These are phyloP conservation scores for Tolypeutes matacus DNA, from an alignment of 2,797 vertebrate genomes.

Conservation along the genomic window DNA sequence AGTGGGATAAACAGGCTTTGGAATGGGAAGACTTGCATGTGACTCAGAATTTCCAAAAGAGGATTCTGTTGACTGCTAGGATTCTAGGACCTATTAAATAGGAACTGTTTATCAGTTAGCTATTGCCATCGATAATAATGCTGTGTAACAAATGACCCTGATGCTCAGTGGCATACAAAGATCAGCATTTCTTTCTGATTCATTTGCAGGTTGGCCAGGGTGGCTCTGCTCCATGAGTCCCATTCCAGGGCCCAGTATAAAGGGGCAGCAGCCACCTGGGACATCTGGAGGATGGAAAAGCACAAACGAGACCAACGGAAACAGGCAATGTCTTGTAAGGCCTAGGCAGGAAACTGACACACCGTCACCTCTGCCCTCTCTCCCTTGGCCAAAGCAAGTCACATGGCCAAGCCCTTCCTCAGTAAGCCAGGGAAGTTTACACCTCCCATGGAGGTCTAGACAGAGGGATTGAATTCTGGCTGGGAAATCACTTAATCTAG, in stretches of 20 bases:
- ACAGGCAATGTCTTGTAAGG: not conserved
- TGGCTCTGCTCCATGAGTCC: not conserved
- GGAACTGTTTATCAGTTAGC: not conserved
- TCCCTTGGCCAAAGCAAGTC: not conserved
- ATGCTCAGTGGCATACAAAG: not conserved
- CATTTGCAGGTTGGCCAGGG: not conserved
- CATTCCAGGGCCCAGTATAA: not conserved
- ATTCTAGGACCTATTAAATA: not conserved
- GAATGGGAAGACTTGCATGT: not conserved
- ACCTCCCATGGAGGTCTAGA: not conserved
- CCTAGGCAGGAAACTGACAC: not conserved
- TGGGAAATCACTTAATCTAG: not conserved
- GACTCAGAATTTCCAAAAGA: conserved; percentile 31
- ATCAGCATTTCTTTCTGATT: conserved; percentile 35
- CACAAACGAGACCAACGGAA: not conserved
- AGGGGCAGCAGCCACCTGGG: not conserved
- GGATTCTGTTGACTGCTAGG: not conserved
- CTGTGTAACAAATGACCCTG: conserved; percentile 32
- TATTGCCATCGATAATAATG: not conserved
- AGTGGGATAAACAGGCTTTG: not conserved
- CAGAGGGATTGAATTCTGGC: not conserved
- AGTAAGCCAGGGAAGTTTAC: not conserved
- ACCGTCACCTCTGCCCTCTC: not conserved
- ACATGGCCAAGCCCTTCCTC: not conserved
- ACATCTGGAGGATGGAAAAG: not conserved